phyloP scores from a whole-genome alignment of 2,888 invertebrate species.

The Nomada fabriciana region DNA sequence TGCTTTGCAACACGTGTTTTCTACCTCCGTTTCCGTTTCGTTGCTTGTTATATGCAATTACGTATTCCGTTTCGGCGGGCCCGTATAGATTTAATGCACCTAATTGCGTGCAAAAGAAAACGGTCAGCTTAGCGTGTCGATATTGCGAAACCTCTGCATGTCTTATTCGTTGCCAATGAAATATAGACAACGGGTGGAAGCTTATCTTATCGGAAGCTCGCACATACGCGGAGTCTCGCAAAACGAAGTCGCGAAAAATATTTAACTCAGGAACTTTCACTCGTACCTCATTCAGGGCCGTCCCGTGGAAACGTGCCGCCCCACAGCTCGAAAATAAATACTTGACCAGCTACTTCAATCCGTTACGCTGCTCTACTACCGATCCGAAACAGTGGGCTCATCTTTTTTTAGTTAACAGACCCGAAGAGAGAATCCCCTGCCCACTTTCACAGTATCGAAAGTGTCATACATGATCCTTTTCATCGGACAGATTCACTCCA shows the following conservation, averaged over 20 bases:
- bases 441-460: slow-evolving; percentile 55
- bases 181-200: slow-evolving; percentile 10
- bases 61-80: too few species aligned
- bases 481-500: not conserved
- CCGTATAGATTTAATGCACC: too few species aligned
- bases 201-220: slow-evolving; percentile 56
- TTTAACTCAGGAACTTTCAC: slow-evolving; percentile 76
- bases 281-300: slow-evolving; percentile 74
- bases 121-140: not conserved
- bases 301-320: slow-evolving; percentile 63
- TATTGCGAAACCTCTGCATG: not conserved
- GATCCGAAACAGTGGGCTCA: slow-evolving; percentile 1
- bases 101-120: not conserved
- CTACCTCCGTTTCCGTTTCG: too few species aligned
- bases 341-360: not conserved
- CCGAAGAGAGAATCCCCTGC: slow-evolving; percentile 40
- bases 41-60: too few species aligned
- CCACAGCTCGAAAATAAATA: slow-evolving; percentile 40
- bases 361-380: slow-evolving; percentile 14
- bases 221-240: slow-evolving; percentile 40
- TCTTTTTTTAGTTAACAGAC: slow-evolving; percentile 1
- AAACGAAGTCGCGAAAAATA: slow-evolving; percentile 68
- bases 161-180: not conserved
- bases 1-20: too few species aligned
- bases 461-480: slow-evolving; percentile 32